Evolutionary conservation across 2,113 vertebrate genomes (phyloP).

Genomic region (Psilopogon haemacephalus): DNA sequence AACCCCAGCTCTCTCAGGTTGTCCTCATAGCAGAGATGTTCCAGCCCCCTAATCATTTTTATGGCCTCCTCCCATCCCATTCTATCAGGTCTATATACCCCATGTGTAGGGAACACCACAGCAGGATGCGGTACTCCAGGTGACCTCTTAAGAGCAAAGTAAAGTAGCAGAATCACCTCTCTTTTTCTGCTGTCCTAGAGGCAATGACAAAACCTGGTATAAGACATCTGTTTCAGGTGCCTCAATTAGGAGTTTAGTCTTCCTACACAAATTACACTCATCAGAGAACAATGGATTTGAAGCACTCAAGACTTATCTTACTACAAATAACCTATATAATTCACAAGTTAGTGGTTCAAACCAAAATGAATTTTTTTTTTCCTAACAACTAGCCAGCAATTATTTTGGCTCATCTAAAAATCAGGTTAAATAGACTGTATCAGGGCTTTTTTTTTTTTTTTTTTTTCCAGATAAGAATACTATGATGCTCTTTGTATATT

Average conservation of each 20-base stretch:
- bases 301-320: too few species aligned
- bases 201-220: neutral
- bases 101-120: too few species aligned
- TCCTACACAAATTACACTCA: neutral
- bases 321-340: neutral
- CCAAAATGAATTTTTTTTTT: neutral
- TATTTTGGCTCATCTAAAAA: neutral
- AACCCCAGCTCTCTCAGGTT: too few species aligned
- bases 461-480: neutral
- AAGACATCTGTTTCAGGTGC: neutral
- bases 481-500: neutral
- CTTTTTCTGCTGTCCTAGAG: neutral
- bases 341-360: neutral
- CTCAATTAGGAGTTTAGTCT: neutral
- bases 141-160: too few species aligned
- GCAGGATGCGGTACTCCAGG: too few species aligned
- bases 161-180: too few species aligned
- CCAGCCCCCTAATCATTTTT: too few species aligned
- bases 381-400: fast-evolving
- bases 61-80: too few species aligned
- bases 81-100: too few species aligned
- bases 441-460: neutral
- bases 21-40: too few species aligned
- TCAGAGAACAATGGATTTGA: neutral
- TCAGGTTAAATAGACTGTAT: neutral